Conservation (phyloP, 2,797 vertebrate genomes). For the Ceryle rudis region DNA sequence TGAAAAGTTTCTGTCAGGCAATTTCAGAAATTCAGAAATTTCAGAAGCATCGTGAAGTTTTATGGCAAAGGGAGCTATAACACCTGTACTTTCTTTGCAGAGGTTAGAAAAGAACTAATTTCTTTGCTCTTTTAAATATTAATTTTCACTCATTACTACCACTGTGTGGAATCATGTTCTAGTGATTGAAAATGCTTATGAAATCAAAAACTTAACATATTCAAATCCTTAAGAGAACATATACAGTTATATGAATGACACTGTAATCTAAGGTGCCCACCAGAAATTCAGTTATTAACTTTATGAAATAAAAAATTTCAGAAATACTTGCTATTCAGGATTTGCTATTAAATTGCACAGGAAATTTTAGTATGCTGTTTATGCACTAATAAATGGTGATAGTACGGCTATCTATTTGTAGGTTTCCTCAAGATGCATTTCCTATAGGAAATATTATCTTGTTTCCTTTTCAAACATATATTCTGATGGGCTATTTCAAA, state of each 20-base stretch:
- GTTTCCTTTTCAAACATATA: not conserved
- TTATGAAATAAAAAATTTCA: not conserved
- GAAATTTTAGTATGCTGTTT: not conserved
- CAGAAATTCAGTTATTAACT: not conserved
- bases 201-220: not conserved
- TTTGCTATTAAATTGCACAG: not conserved
- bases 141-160: not conserved
- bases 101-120: not conserved
- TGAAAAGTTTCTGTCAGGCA: not conserved
- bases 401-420: not conserved
- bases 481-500: not conserved
- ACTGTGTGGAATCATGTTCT: not conserved
- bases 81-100: not conserved
- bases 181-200: not conserved
- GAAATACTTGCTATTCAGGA: not conserved
- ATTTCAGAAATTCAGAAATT: constrained; percentile 14
- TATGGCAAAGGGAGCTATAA: constrained; percentile 12
- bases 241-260: not conserved
- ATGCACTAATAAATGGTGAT: not conserved
- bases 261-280: not conserved
- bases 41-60: not conserved
- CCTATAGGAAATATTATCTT: not conserved
- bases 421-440: not conserved
- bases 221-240: not conserved
- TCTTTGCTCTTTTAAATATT: constrained; percentile 11